These are phyloP conservation scores for Rutilus rutilus DNA, from an alignment of 2,113 vertebrate genomes.

Conservation along the genomic window DNA sequence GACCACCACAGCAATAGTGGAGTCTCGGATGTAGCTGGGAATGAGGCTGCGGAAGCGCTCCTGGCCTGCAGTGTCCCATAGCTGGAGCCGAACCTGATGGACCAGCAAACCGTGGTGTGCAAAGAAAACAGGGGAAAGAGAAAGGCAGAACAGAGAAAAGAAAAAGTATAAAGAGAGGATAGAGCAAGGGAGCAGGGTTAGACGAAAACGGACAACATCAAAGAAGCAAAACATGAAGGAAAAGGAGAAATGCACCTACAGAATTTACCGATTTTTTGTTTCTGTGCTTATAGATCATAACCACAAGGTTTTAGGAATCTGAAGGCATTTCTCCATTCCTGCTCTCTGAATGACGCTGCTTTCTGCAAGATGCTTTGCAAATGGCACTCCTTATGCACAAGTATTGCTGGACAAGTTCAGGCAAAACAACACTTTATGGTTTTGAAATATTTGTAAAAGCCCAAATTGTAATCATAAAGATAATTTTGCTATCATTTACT, in stretches of 20 bases:
- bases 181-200: constrained; percentile 42
- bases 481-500: background rate
- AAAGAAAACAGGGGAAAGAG: constrained; percentile 65
- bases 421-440: background rate
- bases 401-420: constrained; percentile 49
- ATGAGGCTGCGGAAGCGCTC: constrained; percentile 86
- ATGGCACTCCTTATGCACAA: constrained; percentile 61
- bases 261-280: background rate
- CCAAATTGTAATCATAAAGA: background rate
- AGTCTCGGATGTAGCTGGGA: constrained; percentile 86
- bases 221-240: constrained; percentile 52
- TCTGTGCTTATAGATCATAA: background rate
- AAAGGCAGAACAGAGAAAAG: constrained; percentile 64
- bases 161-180: constrained; percentile 57
- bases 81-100: constrained; percentile 82
- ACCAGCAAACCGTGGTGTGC: constrained; percentile 56
- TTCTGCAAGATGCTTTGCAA: constrained; percentile 48
- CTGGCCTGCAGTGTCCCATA: constrained; percentile 85
- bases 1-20: constrained; percentile 86
- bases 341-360: constrained; percentile 21
- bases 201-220: constrained; percentile 31
- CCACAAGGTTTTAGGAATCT: background rate
- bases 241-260: constrained; percentile 49
- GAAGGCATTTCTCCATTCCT: constrained; percentile 50
- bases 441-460: background rate